Evolutionary conservation across 1,140 invertebrate genomes (phyloP), one percentile per base, ranked within the genome.

Genomic region (Papilio helenus): DNA sequence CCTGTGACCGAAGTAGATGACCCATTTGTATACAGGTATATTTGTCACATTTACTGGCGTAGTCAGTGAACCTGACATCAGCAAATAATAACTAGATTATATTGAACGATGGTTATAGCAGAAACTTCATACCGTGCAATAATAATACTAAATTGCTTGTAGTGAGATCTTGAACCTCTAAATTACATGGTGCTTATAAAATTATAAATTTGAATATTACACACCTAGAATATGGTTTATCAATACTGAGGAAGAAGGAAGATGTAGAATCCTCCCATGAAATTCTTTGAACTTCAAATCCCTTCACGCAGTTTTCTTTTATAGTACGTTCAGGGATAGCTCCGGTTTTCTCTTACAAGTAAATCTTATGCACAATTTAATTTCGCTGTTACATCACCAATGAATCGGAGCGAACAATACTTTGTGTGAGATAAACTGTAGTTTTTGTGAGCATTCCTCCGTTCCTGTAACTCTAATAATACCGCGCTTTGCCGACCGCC

Each of bases 1-100:
- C 42, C 72, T 74, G 72, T 74, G 72, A 74, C 72, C 44, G 72
- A 74, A 46, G 72, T 49, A 26, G 42, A 26, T 46, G 72, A 74
- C 72, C 72, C 23, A 74, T 74, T 74, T 74, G 42, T 26, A 49
- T 73, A 23, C 34, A 26, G 0, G 29, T 55, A 23, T 23, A 71
- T 39, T 71, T 39, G 23, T 71, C 68, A 71, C 20, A 23, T 26
- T 68, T 68, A 34, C 14, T 39, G 20, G 10, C 20, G 20, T 61
- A 23, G 58, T 65, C 23, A 65, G 58, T 29, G 58, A 65, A 65
- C 58, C 23, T 23, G 58, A 65, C 58, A 65, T 58, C 20, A 20
- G n/a, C 18, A 61, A 61, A 23, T 23, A 23, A 23, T 2, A 55
- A 10, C 8, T 61, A 61, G 14, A 26, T n/a, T n/a, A n/a, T 65